phyloP scores from a whole-genome alignment of 2,888 invertebrate genomes.

The Orchesella flavescens region DNA sequence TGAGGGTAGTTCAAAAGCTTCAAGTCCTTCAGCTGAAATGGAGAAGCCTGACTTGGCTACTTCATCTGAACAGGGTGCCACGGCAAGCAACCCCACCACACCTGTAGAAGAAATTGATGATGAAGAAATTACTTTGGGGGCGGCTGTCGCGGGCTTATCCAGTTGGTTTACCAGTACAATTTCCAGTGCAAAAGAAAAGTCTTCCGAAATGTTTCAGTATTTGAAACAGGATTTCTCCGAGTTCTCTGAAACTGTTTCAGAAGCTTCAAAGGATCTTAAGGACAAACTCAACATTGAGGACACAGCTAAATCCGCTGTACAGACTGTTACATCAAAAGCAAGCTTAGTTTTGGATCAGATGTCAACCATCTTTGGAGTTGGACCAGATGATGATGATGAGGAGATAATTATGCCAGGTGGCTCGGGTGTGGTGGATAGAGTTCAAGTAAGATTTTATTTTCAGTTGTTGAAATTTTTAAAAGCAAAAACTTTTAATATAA shows the following conservation, averaged over 20 bases:
- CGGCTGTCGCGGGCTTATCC: conserved; percentile 59
- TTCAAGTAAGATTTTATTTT: conserved; percentile 59
- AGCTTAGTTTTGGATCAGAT: conserved; percentile 70
- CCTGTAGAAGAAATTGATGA: conserved; percentile 4
- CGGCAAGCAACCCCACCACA: not conserved
- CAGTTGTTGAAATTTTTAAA: too few species aligned
- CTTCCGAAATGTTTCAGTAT: conserved; percentile 71
- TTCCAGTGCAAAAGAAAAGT: conserved; percentile 67
- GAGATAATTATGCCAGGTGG: conserved; percentile 61
- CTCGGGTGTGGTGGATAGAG: conserved; percentile 62
- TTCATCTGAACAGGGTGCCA: not conserved
- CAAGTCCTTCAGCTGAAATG: not conserved
- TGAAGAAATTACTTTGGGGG: conserved; percentile 54
- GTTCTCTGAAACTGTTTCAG: conserved; percentile 70
- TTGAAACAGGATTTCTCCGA: conserved; percentile 71
- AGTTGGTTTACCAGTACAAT: conserved; percentile 68
- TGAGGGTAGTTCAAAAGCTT: not conserved
- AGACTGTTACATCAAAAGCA: conserved; percentile 66
- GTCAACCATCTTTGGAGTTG: conserved; percentile 71
- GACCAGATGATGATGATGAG: conserved; percentile 71
- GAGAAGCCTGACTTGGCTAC: not conserved
- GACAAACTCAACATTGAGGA: conserved; percentile 71
- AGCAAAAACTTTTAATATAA: too few species aligned
- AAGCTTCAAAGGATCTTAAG: conserved; percentile 71
- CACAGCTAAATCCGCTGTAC: conserved; percentile 67